Conservation (phyloP, 2,113 vertebrate species). For the Jaculus jaculus region DNA sequence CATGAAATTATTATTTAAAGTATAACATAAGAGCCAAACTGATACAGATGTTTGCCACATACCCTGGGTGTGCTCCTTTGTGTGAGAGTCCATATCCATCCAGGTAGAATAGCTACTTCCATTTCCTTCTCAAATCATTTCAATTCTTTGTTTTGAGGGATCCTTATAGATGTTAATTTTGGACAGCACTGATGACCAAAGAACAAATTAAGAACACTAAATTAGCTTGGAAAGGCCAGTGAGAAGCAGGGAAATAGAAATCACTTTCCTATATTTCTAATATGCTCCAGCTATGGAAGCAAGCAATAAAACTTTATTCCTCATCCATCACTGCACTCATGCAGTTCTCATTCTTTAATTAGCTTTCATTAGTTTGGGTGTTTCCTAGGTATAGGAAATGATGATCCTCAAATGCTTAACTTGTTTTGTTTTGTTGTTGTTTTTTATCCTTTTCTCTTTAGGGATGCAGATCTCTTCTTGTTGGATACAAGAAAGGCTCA, state of each 20-base stretch:
- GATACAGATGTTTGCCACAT: neutral
- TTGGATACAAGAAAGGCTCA: slow-evolving; percentile 93
- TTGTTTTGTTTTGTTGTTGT: too few relatives aligned
- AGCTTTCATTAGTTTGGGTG: slow-evolving; percentile 52
- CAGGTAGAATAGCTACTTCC: neutral
- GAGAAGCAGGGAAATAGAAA: slow-evolving; percentile 53
- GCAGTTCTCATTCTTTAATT: slow-evolving; percentile 45
- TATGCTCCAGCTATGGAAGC: slow-evolving; percentile 31
- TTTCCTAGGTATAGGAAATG: slow-evolving; percentile 58
- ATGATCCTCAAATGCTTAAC: slow-evolving; percentile 59
- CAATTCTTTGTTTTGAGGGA: neutral
- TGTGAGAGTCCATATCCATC: neutral
- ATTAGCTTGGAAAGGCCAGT: neutral
- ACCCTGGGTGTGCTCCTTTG: neutral
- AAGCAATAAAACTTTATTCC: slow-evolving; percentile 14
- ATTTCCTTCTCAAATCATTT: neutral
- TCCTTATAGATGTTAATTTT: neutral
- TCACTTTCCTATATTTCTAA: slow-evolving; percentile 67
- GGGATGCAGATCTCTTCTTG: slow-evolving; percentile 97
- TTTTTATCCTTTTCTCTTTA: slow-evolving; percentile 79
- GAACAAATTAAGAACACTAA: slow-evolving; percentile 2
- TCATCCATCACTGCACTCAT: neutral
- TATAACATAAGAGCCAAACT: neutral
- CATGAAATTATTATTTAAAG: neutral
- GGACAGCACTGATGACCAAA: neutral